Conservation (phyloP, 2,797 vertebrate genomes). For the Pangasius djambal region DNA sequence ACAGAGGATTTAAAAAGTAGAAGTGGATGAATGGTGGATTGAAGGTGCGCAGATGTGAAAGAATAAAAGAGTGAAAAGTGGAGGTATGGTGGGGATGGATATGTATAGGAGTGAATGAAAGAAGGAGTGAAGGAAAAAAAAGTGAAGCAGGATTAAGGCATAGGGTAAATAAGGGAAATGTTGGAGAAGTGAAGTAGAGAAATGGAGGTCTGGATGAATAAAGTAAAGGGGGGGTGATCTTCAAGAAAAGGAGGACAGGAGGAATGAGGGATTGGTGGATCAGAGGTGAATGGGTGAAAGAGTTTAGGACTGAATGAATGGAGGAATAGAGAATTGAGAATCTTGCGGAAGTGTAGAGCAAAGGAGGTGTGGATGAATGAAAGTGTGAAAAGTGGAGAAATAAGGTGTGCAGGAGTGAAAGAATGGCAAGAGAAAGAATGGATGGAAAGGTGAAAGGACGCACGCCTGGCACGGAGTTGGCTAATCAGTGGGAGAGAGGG, state of each 20-base stretch:
- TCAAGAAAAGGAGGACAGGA: conserved; percentile 42
- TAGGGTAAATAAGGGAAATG: neutral
- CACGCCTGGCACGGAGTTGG: too few relatives aligned
- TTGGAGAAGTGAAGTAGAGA: neutral
- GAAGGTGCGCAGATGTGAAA: too few relatives aligned
- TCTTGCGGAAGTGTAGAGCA: neutral
- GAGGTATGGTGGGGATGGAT: neutral
- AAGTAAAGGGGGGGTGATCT: neutral
- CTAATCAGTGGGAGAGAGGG: too few relatives aligned
- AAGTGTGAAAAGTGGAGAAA: neutral
- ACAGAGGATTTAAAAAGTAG: neutral
- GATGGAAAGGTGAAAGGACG: too few relatives aligned
- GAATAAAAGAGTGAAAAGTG: neutral
- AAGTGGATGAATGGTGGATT: neutral
- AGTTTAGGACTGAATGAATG: conserved; percentile 22
- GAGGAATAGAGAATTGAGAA: neutral
- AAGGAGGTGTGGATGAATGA: conserved; percentile 2
- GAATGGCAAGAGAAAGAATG: neutral
- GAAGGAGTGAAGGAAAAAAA: neutral
- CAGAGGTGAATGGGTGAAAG: neutral
- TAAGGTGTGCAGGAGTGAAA: neutral
- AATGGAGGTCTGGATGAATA: conserved; percentile 46
- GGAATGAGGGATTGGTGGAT: neutral
- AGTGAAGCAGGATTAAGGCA: neutral
- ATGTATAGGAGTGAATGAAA: neutral